Evolutionary conservation across 2,797 vertebrate species (phyloP).

Genomic region (Oreochromis mossambicus): DNA sequence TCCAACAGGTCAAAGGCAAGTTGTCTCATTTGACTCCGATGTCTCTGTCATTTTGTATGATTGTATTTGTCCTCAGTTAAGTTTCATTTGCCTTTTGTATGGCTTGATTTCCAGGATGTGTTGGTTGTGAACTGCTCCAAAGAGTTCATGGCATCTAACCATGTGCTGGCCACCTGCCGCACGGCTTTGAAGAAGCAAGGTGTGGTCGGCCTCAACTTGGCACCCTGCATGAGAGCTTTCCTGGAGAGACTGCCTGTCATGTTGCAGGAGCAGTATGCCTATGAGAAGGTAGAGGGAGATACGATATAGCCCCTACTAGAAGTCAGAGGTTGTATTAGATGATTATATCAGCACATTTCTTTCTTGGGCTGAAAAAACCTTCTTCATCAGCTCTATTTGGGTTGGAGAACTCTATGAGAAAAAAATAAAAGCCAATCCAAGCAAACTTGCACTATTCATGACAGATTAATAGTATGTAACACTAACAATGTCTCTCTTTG

Average conservation of each 20-base stretch:
- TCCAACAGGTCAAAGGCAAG: slow-evolving; percentile 96
- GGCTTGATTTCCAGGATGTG: slow-evolving; percentile 79
- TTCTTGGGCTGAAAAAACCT: background rate
- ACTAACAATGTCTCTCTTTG: background rate
- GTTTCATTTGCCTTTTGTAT: background rate
- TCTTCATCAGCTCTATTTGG: background rate
- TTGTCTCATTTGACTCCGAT: background rate
- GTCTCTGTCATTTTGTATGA: background rate
- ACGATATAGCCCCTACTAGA: background rate
- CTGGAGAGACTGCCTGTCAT: slow-evolving; percentile 92
- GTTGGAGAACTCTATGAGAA: background rate
- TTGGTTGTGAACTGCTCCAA: slow-evolving; percentile 90
- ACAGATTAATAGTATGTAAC: accelerated
- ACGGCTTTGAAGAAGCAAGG: slow-evolving; percentile 92
- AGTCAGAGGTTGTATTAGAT: background rate
- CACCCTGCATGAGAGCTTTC: slow-evolving; percentile 96
- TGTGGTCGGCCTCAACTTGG: slow-evolving; percentile 89
- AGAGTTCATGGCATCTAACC: slow-evolving; percentile 88
- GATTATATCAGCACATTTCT: background rate
- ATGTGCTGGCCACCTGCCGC: slow-evolving; percentile 91
- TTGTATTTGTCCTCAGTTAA: background rate
- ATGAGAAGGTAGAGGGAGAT: slow-evolving; percentile 85
- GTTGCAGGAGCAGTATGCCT: slow-evolving; percentile 96
- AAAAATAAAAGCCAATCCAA: background rate
- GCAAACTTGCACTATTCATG: accelerated